Evolutionary conservation across 2,797 vertebrate species (phyloP), one percentile per base, ranked within the genome.

Genomic region (Iguana delicatissima): DNA sequence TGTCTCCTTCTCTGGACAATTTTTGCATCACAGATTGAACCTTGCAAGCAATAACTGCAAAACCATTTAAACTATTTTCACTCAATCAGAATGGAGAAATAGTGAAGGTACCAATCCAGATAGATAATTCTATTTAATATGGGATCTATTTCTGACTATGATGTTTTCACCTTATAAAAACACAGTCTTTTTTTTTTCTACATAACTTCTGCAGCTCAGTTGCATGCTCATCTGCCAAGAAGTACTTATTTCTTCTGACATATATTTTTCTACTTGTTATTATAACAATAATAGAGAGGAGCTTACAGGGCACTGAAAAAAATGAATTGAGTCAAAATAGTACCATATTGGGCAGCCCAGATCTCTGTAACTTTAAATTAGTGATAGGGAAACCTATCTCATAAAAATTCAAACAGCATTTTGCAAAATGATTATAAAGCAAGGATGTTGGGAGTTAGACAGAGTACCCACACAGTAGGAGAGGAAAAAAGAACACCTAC

Each of bases 321-420:
- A 91, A 93, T 91, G 79, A 96, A 91, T 95, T 89, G 92, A 96
- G 92, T 96, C 93, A 94, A 97, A 96, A 95, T 93, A 96, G 95
- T 96, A 93, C 90, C 90, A 95, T 95, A 94, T 91, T 95, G 93
- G 94, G 93, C 92, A 97, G 91, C 93, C 95, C 89, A 95, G 95
- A 96, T 90, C 92, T 95, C 95, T 95, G 92, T 85, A 95, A 95
- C 92, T 94, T 96, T 96, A 94, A 93, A 91, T 93, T 95, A 95
- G 95, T 94, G 91, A 95, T 94, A 95, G 96, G 93, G 90, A 96
- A 95, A 96, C 88, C 83, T 93, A 91, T 89, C 91, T 96, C 96
- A 95, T 96, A 95, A 96, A 96, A 96, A 96, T 96, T 96, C 93
- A 94, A 95, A 94, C 85, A 96, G 93, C 92, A 94, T 96, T 96